phyloP scores from a whole-genome alignment of 2,113 vertebrate species.

The Podarcis muralis region DNA sequence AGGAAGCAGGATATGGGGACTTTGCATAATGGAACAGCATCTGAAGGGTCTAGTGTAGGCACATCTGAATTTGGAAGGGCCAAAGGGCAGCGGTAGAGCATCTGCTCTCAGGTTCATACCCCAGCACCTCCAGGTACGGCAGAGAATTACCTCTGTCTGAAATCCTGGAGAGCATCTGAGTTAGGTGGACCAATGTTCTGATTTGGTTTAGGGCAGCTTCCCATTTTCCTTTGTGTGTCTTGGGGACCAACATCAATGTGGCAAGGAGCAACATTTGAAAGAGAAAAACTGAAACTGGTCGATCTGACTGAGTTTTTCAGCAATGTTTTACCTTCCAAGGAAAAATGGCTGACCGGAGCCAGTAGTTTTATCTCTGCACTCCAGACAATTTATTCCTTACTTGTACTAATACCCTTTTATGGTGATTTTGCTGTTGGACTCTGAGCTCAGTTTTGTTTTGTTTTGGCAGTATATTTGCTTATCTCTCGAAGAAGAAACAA shows the following conservation, averaged over 20 bases:
- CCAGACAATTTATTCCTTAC: constrained; percentile 6
- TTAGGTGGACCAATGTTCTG: too few relatives aligned
- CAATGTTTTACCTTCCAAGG: neutral
- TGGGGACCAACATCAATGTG: neutral
- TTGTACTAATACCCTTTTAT: constrained; percentile 34
- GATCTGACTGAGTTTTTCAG: neutral
- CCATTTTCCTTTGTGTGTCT: too few relatives aligned
- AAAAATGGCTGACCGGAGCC: constrained; percentile 13
- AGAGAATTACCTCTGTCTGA: too few relatives aligned
- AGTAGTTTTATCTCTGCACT: constrained; percentile 27
- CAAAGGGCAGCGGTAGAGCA: too few relatives aligned
- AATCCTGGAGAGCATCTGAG: too few relatives aligned
- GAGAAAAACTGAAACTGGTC: neutral
- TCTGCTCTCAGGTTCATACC: too few relatives aligned
- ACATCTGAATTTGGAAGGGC: too few relatives aligned
- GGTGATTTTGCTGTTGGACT: constrained; percentile 33
- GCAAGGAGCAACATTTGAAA: neutral
- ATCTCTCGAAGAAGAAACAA: constrained; percentile 3
- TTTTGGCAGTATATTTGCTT: constrained; percentile 1
- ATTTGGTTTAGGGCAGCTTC: too few relatives aligned
- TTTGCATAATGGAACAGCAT: too few relatives aligned
- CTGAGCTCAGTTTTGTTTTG: neutral
- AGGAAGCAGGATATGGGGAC: neutral
- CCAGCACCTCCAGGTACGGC: too few relatives aligned
- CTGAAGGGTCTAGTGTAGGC: neutral